These are phyloP conservation scores for Eristalis arbustorum DNA, from an alignment of 2,888 invertebrate species.

Conservation along the genomic window DNA sequence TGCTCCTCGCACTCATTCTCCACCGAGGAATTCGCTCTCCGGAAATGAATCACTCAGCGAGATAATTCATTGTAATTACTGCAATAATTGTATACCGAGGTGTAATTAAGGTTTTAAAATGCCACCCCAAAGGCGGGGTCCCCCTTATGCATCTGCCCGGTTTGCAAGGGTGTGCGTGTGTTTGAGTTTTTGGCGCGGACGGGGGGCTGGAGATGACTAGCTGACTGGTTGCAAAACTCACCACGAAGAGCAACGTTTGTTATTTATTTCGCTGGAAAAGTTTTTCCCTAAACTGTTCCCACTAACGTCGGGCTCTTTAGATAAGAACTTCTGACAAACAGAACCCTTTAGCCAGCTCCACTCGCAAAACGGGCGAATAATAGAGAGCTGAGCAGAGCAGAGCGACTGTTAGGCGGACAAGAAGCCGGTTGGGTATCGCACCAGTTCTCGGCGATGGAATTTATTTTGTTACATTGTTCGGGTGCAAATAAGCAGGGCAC, in stretches of 20 bases:
- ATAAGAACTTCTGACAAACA: slow-evolving; percentile 49
- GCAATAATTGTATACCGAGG: slow-evolving; percentile 68
- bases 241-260: slow-evolving; percentile 12
- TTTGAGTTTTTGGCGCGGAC: too few relatives aligned
- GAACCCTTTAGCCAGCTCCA: neutral
- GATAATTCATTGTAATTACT: slow-evolving; percentile 71
- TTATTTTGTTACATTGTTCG: slow-evolving; percentile 1
- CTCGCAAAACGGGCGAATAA: neutral
- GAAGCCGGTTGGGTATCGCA: neutral
- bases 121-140: slow-evolving; percentile 13
- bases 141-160: neutral
- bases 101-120: slow-evolving; percentile 70
- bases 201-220: neutral
- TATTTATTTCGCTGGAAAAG: slow-evolving; percentile 43
- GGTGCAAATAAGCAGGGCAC: neutral
- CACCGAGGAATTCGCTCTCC: slow-evolving; percentile 1
- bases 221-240: slow-evolving; percentile 5
- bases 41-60: slow-evolving; percentile 52
- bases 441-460: neutral
- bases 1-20: neutral
- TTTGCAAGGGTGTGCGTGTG: neutral
- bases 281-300: slow-evolving; percentile 28
- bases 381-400: neutral
- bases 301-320: slow-evolving; percentile 18
- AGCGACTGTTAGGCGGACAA: neutral